Evolutionary conservation across 2,797 vertebrate genomes (phyloP).

Genomic region (Poeciliopsis presidionis): DNA sequence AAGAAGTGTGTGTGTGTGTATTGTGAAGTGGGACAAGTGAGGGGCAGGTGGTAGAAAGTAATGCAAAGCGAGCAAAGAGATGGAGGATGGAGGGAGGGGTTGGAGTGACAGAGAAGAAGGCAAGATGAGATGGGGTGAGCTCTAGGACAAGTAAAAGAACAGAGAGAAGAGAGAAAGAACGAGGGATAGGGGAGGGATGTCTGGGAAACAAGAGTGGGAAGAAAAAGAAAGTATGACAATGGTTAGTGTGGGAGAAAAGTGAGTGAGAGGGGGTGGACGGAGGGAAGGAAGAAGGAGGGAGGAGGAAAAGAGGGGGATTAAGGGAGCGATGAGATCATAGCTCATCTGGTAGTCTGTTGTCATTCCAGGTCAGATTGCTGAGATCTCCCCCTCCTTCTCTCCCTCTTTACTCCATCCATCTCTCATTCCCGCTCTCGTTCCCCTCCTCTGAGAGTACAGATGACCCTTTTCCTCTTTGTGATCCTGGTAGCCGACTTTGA

Average conservation of each 20-base stretch:
- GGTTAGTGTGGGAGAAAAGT: slow-evolving; percentile 51
- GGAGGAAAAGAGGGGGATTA: slow-evolving; percentile 49
- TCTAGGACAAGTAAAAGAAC: slow-evolving; percentile 55
- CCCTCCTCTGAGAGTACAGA: slow-evolving; percentile 57
- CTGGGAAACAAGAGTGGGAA: slow-evolving; percentile 68
- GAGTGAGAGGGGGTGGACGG: slow-evolving; percentile 58
- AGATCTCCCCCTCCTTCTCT: slow-evolving; percentile 25
- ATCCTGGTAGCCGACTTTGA: slow-evolving; percentile 71
- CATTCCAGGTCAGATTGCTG: slow-evolving; percentile 84
- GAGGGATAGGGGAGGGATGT: slow-evolving; percentile 55
- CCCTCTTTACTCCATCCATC: slow-evolving; percentile 20
- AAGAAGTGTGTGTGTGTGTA: slow-evolving; percentile 44
- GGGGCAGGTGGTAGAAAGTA: slow-evolving; percentile 71
- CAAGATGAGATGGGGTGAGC: slow-evolving; percentile 67
- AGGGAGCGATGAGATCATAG: slow-evolving; percentile 84
- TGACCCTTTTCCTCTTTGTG: slow-evolving; percentile 73
- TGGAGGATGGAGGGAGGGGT: slow-evolving; percentile 50
- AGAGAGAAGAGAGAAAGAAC: slow-evolving; percentile 61
- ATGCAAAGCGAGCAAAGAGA: slow-evolving; percentile 45
- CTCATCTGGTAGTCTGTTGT: slow-evolving; percentile 86
- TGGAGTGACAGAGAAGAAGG: slow-evolving; percentile 72
- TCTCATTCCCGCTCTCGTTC: slow-evolving; percentile 22
- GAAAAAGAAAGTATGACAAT: slow-evolving; percentile 68
- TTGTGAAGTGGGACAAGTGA: slow-evolving; percentile 54
- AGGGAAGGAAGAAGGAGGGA: slow-evolving; percentile 41